Conservation (phyloP, 2,797 vertebrate genomes). For the Urocyon cinereoargenteus region DNA sequence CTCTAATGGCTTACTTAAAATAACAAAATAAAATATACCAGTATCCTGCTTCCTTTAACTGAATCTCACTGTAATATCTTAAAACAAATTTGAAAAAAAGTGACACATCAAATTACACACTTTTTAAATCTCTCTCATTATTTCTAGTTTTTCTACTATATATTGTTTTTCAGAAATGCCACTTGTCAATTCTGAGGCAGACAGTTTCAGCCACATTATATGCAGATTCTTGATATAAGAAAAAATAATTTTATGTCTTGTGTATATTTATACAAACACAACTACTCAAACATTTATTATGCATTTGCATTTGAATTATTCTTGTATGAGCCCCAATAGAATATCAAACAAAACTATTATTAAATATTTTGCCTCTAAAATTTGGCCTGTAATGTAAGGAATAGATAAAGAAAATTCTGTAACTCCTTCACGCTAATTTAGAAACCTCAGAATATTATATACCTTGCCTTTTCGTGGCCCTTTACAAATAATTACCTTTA, state of each 20-base stretch:
- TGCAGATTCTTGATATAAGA: background rate
- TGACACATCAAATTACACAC: background rate
- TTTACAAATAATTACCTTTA: background rate
- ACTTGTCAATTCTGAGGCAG: background rate
- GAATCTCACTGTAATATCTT: background rate
- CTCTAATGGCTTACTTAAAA: background rate
- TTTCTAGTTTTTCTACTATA: background rate
- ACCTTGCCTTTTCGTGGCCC: background rate
- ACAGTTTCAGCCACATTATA: background rate
- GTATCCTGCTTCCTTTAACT: background rate
- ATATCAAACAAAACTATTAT: background rate
- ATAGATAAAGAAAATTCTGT: background rate
- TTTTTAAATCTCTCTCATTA: background rate
- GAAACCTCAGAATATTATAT: background rate
- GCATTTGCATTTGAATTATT: background rate
- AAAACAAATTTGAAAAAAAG: background rate
- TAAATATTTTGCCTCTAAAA: background rate
- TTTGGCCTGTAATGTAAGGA: background rate
- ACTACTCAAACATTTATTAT: background rate
- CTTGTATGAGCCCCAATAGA: background rate
- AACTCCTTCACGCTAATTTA: background rate
- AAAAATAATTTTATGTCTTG: background rate
- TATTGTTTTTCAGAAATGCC: background rate
- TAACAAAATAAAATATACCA: background rate
- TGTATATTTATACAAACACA: background rate